phyloP scores from a whole-genome alignment of 2,888 invertebrate genomes.

The Enoplolaimus lenunculus region DNA sequence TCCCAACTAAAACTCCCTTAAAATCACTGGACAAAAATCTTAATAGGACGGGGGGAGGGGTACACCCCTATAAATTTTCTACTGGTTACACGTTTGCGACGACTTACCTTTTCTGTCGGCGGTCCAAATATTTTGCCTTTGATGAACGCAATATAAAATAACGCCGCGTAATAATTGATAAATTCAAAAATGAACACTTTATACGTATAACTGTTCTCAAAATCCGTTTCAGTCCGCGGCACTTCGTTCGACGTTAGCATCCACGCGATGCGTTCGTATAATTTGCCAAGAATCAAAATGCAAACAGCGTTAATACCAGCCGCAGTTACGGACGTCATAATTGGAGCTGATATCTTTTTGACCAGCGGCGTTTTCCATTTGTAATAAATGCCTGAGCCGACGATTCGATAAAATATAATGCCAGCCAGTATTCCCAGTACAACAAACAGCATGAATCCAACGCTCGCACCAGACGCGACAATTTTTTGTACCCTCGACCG shows the following conservation, averaged over 20 bases:
- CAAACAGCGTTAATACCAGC: slow-evolving; percentile 80
- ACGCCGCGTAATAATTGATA: slow-evolving; percentile 88
- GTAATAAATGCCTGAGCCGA: slow-evolving; percentile 49
- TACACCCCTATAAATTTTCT: too few relatives aligned
- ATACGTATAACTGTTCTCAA: slow-evolving; percentile 76
- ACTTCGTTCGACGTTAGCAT: slow-evolving; percentile 19
- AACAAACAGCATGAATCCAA: slow-evolving; percentile 62
- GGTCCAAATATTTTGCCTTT: slow-evolving; percentile 15
- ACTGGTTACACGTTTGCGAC: too few relatives aligned
- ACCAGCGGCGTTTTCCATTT: slow-evolving; percentile 39
- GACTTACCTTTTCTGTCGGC: not conserved
- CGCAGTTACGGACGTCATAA: slow-evolving; percentile 78
- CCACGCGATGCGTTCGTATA: slow-evolving; percentile 21
- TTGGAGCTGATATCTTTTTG: slow-evolving; percentile 57
- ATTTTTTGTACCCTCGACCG: slow-evolving; percentile 45
- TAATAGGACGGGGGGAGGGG: too few relatives aligned
- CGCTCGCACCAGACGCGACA: slow-evolving; percentile 61
- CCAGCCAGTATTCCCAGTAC: slow-evolving; percentile 75
- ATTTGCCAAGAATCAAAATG: slow-evolving; percentile 69
- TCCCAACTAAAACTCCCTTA: too few relatives aligned
- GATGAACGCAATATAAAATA: slow-evolving; percentile 90
- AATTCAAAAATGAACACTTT: slow-evolving; percentile 80
- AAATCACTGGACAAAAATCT: too few relatives aligned
- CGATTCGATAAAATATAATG: slow-evolving; percentile 76
- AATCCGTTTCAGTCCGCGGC: slow-evolving; percentile 74